These are phyloP conservation scores for Conops quadrifasciatus DNA, from an alignment of 2,888 invertebrate genomes.

Conservation along the genomic window DNA sequence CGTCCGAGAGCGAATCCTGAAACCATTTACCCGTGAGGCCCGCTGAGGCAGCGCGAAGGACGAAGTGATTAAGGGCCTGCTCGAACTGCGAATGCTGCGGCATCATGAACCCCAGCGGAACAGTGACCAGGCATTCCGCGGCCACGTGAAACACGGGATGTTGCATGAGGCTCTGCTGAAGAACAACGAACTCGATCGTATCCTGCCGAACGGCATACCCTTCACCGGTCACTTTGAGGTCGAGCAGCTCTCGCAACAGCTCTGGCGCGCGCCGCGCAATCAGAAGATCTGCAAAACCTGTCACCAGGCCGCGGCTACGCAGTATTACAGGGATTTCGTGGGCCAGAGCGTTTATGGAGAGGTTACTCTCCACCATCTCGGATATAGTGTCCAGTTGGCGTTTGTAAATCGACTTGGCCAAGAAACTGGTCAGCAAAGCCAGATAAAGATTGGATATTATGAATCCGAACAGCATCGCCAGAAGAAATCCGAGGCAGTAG, in stretches of 20 bases:
- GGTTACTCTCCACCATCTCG: slow-evolving; percentile 42
- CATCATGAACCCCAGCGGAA: slow-evolving; percentile 49
- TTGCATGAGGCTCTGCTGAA: slow-evolving; percentile 47
- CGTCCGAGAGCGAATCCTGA: slow-evolving; percentile 42
- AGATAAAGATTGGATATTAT: slow-evolving; percentile 52
- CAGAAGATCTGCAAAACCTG: slow-evolving; percentile 43
- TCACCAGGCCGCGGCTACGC: slow-evolving; percentile 45
- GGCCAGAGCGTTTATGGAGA: slow-evolving; percentile 44
- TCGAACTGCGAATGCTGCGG: slow-evolving; percentile 50
- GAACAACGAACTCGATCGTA: slow-evolving; percentile 46
- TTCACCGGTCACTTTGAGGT: slow-evolving; percentile 27
- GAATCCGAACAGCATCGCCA: slow-evolving; percentile 47
- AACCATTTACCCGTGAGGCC: slow-evolving; percentile 51
- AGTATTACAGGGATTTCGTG: slow-evolving; percentile 48
- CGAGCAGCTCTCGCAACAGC: slow-evolving; percentile 37
- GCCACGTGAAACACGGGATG: slow-evolving; percentile 46
- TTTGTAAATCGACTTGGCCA: slow-evolving; percentile 48
- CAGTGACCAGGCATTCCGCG: slow-evolving; percentile 46
- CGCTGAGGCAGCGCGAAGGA: slow-evolving; percentile 43
- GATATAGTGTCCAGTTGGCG: slow-evolving; percentile 43
- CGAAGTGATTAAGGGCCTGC: slow-evolving; percentile 47
- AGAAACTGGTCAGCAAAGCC: slow-evolving; percentile 51
- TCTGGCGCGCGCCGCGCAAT: slow-evolving; percentile 37
- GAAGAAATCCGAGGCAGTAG: slow-evolving; percentile 38
- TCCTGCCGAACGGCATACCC: slow-evolving; percentile 47